Base-by-base conservation (phyloP, 2,888 invertebrate genomes). In the Conops quadrifasciatus region DNA sequence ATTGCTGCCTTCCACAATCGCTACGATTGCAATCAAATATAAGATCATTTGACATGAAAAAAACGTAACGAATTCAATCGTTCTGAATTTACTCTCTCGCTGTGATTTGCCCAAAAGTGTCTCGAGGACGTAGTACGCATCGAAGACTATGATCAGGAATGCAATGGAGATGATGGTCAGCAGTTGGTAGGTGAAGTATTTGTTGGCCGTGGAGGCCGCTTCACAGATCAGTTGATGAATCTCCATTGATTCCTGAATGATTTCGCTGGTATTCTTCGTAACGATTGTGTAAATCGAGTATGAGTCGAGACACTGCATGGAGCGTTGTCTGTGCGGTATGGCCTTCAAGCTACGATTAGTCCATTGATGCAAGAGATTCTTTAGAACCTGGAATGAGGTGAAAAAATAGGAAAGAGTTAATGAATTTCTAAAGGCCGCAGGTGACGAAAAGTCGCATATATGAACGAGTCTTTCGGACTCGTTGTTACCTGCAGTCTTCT, bases 51-150 rank as follows among this genome's bases (percentile, higher is more conserved):
- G 86, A 67, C 84, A 85, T 0, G 83, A 84, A 73, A 86, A 86
- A 73, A 86, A 86, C 3, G 83, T 83, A 0, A 86, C 82, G 72
- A 86, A 86, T 69, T 85, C 85, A 1, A 80, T 81, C 0, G 84
- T 84, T 49, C 84, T 84, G 72, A 85, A 84, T 76, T 85, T 84
- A 69, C 83, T 82, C 66, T 84, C 85, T 2, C 83, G 77, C 60
- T 82, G 81, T 30, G 83, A 81, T 74, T 84, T 83, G 30, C 85
- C 85, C 67, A 86, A 71, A 11, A 85, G 71, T 0, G 84, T 85
- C 62, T 86, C 86, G 67, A 86, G 74, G 2, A 86, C 83, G 70
- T 86, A 86, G 62, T 86, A 86, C 0, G 85, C 85, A 81, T 86
- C 86, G 28, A 86, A 86, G 15, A 86, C 85, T 51, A 86, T 85